These are phyloP conservation scores for Laticauda laticaudata DNA, from an alignment of 2,113 vertebrate genomes.

Conservation along the genomic window DNA sequence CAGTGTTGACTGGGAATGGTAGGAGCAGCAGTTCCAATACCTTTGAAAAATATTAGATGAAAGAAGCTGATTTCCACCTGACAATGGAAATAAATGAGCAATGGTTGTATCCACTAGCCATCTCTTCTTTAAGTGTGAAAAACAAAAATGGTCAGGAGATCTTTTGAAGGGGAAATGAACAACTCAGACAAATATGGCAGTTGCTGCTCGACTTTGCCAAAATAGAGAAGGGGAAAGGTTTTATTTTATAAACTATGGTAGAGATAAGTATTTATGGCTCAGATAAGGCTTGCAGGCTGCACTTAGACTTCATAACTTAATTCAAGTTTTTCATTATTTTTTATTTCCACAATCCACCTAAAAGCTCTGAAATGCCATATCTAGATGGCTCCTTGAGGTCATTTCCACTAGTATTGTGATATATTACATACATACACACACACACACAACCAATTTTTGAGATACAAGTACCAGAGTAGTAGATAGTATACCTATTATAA, in stretches of 20 bases:
- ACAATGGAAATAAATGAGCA: neutral
- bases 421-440: neutral
- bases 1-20: neutral
- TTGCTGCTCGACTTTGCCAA: neutral
- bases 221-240: neutral
- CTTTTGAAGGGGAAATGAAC: neutral
- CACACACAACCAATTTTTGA: neutral
- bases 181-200: neutral
- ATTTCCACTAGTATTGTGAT: neutral
- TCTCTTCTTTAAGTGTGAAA: neutral
- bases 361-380: neutral
- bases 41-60: neutral
- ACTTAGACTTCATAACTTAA: neutral
- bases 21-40: neutral
- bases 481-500: neutral
- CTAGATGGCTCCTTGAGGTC: neutral
- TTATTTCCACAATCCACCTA: neutral
- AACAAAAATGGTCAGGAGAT: neutral
- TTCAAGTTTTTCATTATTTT: neutral
- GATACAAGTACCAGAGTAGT: neutral
- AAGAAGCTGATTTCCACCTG: neutral
- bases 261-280: neutral
- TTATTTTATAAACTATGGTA: neutral
- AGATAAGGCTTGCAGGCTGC: neutral
- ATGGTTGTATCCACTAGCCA: neutral